Base-by-base conservation (phyloP, 1,140 invertebrate genomes). In the Tetraneura akinire region DNA sequence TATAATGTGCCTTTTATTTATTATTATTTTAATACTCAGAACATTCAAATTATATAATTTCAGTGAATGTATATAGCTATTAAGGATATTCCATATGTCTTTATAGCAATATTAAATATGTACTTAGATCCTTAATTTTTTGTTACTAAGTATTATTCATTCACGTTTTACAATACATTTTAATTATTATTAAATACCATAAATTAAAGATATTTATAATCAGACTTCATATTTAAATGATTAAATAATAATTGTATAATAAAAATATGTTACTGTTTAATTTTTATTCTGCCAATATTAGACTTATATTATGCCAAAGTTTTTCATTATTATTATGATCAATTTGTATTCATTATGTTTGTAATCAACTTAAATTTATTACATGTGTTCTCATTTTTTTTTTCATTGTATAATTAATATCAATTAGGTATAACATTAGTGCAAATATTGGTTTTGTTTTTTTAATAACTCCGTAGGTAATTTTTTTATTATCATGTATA, bases 261-360 rank as follows among this genome's bases (percentile, higher is more conserved):
- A 62, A 18, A 42, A 14, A 42, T 5, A n/a, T 21, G 29, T 68
- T 68, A 4, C n/a, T 45, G 32, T 37, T 47, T 45, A 23, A 1
- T 47, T 23, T 21, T 16, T 68, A n/a, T 23, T 47, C 42, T 45
- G 9, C 47, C 37, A 42, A 45, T 68, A 21, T 45, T 45, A 45
- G 32, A 45, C 5, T 68, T 16, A 23, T 45, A 2, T 45, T 45
- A 26, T 23, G 23, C 37, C 66, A 68, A 68, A 47, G 21, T 23
- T 68, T 68, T 68, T n/a, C n/a, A n/a, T n/a, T n/a, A n/a, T n/a
- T 26, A 66, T 47, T 68, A 47, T 68, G 16, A 47, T 47, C 21
- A 37, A 23, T 47, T 47, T 68, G 5, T 14, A 21, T 6, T 68
- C 37, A 16, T 26, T 0, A 68, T 45, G 37, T 68, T 68, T 5